Evolutionary conservation across 2,797 vertebrate genomes (phyloP).

Genomic region (Urocyon cinereoargenteus): DNA sequence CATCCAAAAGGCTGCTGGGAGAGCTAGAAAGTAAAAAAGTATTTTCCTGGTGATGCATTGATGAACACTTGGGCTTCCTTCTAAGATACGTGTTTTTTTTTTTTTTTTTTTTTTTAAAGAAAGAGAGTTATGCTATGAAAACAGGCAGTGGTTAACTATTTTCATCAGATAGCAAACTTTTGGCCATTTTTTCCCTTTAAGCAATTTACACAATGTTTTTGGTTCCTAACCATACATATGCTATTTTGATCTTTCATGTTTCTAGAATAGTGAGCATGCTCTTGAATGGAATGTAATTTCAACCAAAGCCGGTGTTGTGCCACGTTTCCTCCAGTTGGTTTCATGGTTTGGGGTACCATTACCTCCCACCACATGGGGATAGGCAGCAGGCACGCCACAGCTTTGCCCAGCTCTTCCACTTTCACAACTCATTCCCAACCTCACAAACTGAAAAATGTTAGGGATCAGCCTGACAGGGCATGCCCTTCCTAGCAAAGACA

Average conservation of each 20-base stretch:
- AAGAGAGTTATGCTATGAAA: not conserved
- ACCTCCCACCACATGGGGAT: accelerated
- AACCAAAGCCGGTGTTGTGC: not conserved
- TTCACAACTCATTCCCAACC: not conserved
- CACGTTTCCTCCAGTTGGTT: not conserved
- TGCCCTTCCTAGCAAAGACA: not conserved
- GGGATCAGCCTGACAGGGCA: not conserved
- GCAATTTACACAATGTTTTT: conserved; percentile 21
- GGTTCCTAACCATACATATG: not conserved
- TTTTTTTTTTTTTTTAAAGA: not conserved
- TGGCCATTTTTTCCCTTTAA: conserved; percentile 3
- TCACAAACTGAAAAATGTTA: not conserved
- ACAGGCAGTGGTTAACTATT: conserved; percentile 6
- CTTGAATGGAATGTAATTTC: conserved; percentile 39
- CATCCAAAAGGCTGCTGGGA: not conserved
- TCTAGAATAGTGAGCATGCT: not conserved
- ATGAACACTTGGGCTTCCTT: not conserved
- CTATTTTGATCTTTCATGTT: conserved; percentile 38
- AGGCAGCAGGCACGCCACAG: not conserved
- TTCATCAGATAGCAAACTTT: conserved; percentile 29
- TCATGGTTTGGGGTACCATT: not conserved
- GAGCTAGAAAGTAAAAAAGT: not conserved
- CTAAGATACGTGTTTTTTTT: not conserved
- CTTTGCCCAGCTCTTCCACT: not conserved
- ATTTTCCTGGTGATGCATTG: not conserved